Evolutionary conservation across 2,113 vertebrate species (phyloP), one percentile per base, ranked within the genome.

Genomic region (Periophthalmus modestus): DNA sequence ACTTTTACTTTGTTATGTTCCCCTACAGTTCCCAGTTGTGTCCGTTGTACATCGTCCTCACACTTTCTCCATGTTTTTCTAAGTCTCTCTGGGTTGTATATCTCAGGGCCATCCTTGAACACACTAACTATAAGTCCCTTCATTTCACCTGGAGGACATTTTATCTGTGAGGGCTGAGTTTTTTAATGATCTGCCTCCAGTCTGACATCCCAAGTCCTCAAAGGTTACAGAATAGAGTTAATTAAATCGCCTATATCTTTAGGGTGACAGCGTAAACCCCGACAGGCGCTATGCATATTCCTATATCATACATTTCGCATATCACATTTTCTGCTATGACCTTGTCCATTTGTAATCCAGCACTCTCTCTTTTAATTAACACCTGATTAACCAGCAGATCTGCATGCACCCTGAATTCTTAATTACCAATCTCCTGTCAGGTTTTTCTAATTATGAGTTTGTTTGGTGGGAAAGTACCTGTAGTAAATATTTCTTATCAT

Each of bases 221-320:
- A 77, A 83, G 36, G 72, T 76, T 65, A 74, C 68, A 76, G 3
- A 4, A 74, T 83, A 80, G 68, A 70, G 78, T 86, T 23, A 79
- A 86, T 85, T 86, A 82, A 83, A 85, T 81, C 72, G 24, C 39
- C 21, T 61, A 78, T 78, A 77, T 86, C 78, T 86, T 71, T 36
- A 4, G 3, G 74, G 58, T 66, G 61, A 71, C 70, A 66, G 71
- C 71, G 71, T 63, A 50, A 62, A 50, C 77, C 11, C 59, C 69
- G 68, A 77, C 54, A 71, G 74, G 62, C 79, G 76, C 71, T 76
- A 47, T 80, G 73, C 67, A 84, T 55, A 77, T 55, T 74, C 83
- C 57, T 68, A 24, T 50, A 71, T 80, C 74, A 58, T 78, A 2
- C 59, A 74, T 69, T 34, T 55, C 70, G 57, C 59, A 48, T 59